Percentiles rank a stretch among this genome's conserved stretches.
These are phyloP conservation scores for Gymnarchus niloticus DNA, from an alignment of 2,113 vertebrate genomes.

Conservation along the genomic window DNA sequence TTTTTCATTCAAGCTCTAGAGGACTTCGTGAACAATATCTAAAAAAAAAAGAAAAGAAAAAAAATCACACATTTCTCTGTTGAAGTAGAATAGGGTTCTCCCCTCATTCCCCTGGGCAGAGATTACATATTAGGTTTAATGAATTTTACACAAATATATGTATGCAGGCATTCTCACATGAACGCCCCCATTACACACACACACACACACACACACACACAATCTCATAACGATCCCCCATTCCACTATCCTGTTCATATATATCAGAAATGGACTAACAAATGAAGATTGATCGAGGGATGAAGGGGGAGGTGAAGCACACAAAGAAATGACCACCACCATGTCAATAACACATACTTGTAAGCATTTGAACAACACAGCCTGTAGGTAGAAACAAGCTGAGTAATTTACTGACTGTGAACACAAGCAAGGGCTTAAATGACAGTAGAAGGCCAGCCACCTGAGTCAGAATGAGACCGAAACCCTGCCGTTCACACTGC, in stretches of 20 bases:
- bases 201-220: neutral
- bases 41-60: neutral
- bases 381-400: slow-evolving; percentile 7
- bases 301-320: neutral
- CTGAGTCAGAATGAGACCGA: neutral
- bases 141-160: neutral
- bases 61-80: neutral
- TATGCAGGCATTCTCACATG: neutral
- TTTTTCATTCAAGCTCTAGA: neutral
- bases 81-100: neutral
- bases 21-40: neutral
- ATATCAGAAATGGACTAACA: neutral
- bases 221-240: neutral
- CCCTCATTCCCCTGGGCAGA: neutral
- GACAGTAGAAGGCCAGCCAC: neutral
- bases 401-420: slow-evolving; percentile 10
- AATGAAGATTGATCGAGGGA: neutral
- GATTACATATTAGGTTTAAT: too few species aligned
- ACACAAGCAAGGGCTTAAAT: slow-evolving; percentile 14
- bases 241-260: neutral
- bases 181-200: neutral
- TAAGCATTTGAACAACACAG: neutral
- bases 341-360: neutral
- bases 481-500: neutral
- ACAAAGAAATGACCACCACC: neutral